These are phyloP conservation scores for Drosophila quadrilineata DNA, from an alignment of 1,140 invertebrate species.

Conservation along the genomic window DNA sequence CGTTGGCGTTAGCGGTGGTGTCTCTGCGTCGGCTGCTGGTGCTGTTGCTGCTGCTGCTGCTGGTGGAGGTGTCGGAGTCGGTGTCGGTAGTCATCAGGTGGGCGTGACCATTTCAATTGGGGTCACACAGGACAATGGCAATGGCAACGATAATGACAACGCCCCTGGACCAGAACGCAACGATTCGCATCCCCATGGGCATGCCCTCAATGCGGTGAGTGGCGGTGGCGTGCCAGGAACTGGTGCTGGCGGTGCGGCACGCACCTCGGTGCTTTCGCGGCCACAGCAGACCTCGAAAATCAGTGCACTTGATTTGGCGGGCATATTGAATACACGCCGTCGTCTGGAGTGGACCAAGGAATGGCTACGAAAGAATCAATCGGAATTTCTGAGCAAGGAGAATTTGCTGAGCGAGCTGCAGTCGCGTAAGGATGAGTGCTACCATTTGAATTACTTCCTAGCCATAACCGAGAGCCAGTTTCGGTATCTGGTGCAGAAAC, in stretches of 20 bases:
- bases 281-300: conserved; percentile 72
- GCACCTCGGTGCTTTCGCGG: conserved; percentile 56
- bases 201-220: conserved; percentile 8
- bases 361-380: conserved; percentile 77
- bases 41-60: conserved; percentile 9
- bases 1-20: conserved; percentile 15
- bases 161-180: conserved; percentile 48
- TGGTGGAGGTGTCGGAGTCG: conserved; percentile 5
- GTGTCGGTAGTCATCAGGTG: conserved; percentile 58
- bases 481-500: conserved; percentile 69
- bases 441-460: conserved; percentile 80
- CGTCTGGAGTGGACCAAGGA: conserved; percentile 78
- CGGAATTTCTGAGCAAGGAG: conserved; percentile 72
- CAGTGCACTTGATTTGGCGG: conserved; percentile 70
- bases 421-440: conserved; percentile 76
- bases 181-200: conserved; percentile 32
- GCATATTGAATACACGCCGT: conserved; percentile 69
- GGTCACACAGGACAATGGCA: conserved; percentile 69
- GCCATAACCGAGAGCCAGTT: conserved; percentile 79
- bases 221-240: background rate
- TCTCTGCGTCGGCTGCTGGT: conserved; percentile 20
- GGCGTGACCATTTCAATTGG: conserved; percentile 56
- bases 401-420: conserved; percentile 71
- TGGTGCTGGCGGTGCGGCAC: conserved; percentile 48
- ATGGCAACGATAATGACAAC: conserved; percentile 47